Evolutionary conservation across 2,113 vertebrate genomes (phyloP), one percentile per base, ranked within the genome.

Genomic region (Notarius quadriscutis): DNA sequence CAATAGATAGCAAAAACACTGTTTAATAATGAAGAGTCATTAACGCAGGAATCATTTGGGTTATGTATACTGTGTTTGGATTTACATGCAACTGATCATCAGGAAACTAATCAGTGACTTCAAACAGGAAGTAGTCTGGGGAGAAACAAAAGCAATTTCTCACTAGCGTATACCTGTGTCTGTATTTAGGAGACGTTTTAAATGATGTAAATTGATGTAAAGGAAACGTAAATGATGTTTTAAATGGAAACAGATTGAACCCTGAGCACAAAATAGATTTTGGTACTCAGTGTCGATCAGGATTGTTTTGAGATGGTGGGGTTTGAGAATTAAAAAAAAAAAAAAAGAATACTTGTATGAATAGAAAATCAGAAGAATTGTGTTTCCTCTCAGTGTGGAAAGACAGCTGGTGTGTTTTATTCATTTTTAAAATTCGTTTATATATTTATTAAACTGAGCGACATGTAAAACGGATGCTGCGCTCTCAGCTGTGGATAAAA

Each of bases 401-500:
- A 12, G 25, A 53, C 63, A 53, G 41, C 34, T 55, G 22, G 20
- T 69, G 81, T 25, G 11, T 65, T 51, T 53, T 30, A n/a, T 51
- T 65, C 12, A 17, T 55, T 55, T 78, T 78, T 25, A 55, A 27
- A 27, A 53, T 79, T 57, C 51, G 4, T 53, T 79, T 79, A 27
- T 79, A 58, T 20, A 80, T 58, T 83, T 53, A 69, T n/a, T 84
- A 30, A 84, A 55, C 2, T 51, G 74, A 22, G 50, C 50, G 17
- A 55, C 11, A 41, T 71, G 48, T 81, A 34, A 77, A 50, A 62
- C 57, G n/a, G 69, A 74, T 69, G 62, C 58, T 50, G 65, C 1
- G 53, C 57, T 53, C 18, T 25, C 41, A 71, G 34, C 60, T 84
- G 30, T 11, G n/a, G 62, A 67, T 34, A 81, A 87, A 87, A 75